Base-by-base conservation (phyloP, 2,888 invertebrate species). In the Parascotia fuliginaria region DNA sequence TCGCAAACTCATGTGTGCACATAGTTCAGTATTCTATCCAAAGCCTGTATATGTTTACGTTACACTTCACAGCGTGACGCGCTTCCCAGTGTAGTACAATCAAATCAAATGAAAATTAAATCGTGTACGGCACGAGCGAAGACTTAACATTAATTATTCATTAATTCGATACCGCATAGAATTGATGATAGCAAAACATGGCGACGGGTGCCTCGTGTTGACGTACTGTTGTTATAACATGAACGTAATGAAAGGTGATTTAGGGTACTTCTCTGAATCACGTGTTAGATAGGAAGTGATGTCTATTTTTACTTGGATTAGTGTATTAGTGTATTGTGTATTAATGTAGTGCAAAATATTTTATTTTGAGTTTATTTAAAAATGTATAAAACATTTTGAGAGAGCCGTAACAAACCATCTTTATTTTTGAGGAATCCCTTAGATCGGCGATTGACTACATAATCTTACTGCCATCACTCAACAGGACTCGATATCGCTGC, bases 21-120 rank as follows among this genome's bases (percentile, higher is more conserved):
- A 27, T 36, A 40, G 11, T 38, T 42, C 29, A 39, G 36, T 42
- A 42, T 37, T 43, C 37, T 39, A 55, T 52, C 48, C 54, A 50
- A 43, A 51, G 51, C 49, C 42, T 42, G 57, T 49, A 68, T 61
- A 66, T 75, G 70, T 74, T 72, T 73, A 69, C 70, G 65, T 56
- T 67, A 66, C 74, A 69, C 75, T 75, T 55, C 55, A 64, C 60
- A 63, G 60, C 47, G 53, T 60, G 56, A 57, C 63, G 67, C 65
- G 68, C 57, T 70, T 70, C 70, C 64, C 67, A 62, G 42, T 42
- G 48, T 51, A 44, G 57, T 55, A 74, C 73, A 48, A 64, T 60
- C 65, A 58, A 62, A 79, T 79, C 79, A 79, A 81, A 86, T 80
- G 81, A 81, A 81, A 84, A 81, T 83, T 81, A 79, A 80, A 79